Percentiles rank a stretch among this genome's conserved stretches.
These are phyloP conservation scores for Luehdorfia chinensis DNA, from an alignment of 1,140 invertebrate species.

Conservation along the genomic window DNA sequence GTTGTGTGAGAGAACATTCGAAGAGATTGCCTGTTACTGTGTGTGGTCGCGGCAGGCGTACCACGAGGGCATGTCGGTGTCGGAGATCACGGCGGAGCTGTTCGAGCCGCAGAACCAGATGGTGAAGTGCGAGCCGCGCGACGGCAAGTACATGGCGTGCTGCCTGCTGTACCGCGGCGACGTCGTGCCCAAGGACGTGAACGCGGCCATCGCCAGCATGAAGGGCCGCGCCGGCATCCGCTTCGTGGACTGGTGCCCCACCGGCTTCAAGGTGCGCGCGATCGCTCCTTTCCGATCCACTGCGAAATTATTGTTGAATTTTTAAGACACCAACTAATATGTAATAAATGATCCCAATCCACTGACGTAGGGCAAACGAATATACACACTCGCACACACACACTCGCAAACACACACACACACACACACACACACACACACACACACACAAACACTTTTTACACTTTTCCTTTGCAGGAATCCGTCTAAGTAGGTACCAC, in stretches of 20 bases:
- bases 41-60: constrained; percentile 45
- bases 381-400: no score
- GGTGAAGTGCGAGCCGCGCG: constrained; percentile 83
- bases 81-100: constrained; percentile 83
- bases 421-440: no score
- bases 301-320: no score
- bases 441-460: no score
- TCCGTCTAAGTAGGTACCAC: no score
- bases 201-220: constrained; percentile 84
- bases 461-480: no score
- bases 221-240: constrained; percentile 85
- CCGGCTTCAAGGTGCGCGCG: constrained; percentile 85
- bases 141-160: constrained; percentile 87
- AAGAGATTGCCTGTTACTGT: neutral
- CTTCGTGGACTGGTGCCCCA: constrained; percentile 85
- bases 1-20: no score
- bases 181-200: constrained; percentile 86
- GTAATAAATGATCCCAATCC: no score
- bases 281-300: no score
- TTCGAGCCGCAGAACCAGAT: constrained; percentile 83
- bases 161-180: constrained; percentile 86
- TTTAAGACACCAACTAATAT: no score
- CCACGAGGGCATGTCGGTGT: constrained; percentile 81
- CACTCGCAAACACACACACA: no score
- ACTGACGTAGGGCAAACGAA: no score